These are phyloP conservation scores for Rhaphigaster nebulosa DNA, from an alignment of 2,888 invertebrate species.

Conservation along the genomic window DNA sequence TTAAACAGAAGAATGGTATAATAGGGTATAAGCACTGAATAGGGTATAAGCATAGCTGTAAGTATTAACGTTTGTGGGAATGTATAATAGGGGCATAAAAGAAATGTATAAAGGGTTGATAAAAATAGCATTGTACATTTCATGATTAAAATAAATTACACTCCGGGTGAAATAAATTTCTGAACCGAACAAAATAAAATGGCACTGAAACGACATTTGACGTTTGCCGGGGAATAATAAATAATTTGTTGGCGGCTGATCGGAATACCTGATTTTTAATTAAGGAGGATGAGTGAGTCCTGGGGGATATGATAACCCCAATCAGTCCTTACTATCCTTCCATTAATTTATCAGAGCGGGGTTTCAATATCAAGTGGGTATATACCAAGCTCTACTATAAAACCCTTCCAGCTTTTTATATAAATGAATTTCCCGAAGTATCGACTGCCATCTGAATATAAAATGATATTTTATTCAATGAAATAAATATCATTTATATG, in stretches of 20 bases:
- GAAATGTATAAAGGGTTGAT: no score
- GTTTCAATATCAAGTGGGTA: not conserved
- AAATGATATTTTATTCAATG: not conserved
- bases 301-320: not conserved
- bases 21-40: no score
- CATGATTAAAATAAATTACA: not conserved
- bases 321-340: not conserved
- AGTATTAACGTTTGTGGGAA: no score
- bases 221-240: not conserved
- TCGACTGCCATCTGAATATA: not conserved
- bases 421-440: not conserved
- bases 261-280: slow-evolving; percentile 23
- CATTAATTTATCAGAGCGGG: not conserved
- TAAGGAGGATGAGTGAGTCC: not conserved
- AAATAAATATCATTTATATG: no score
- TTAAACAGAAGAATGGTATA: no score
- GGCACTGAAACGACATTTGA: not conserved
- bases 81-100: no score
- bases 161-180: not conserved
- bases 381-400: not conserved
- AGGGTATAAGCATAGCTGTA: no score
- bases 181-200: not conserved
- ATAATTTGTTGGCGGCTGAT: not conserved
- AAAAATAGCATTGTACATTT: not conserved
- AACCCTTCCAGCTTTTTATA: not conserved